A percentile compares a stretch with the other conserved stretches of the same genome.
These are phyloP conservation scores for Nesidiocoris tenuis DNA, from an alignment of 2,888 invertebrate genomes.

Conservation along the genomic window DNA sequence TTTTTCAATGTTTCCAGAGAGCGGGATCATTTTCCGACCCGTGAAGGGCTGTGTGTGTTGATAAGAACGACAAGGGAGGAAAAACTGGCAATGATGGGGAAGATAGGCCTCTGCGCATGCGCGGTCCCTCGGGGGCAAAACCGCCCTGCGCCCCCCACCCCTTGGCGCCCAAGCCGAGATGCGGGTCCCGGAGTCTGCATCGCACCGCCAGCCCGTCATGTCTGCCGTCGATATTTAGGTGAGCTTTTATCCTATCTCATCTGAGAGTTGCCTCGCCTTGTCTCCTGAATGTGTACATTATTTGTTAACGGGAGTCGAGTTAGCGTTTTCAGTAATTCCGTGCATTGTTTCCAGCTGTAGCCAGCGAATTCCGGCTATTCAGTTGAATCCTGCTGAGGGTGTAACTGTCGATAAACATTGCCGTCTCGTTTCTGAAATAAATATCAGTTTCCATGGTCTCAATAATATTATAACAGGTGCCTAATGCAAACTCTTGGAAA, in stretches of 20 bases:
- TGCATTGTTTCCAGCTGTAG: too few species aligned
- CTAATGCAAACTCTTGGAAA: too few species aligned
- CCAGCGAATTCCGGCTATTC: too few species aligned
- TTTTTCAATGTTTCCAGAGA: neutral
- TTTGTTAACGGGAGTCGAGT: too few species aligned
- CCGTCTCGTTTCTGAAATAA: too few species aligned
- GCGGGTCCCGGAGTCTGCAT: conserved; percentile 37
- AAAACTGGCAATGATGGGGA: neutral
- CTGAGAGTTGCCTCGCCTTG: neutral
- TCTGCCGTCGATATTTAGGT: conserved; percentile 27
- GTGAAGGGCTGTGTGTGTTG: neutral
- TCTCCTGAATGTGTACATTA: too few species aligned
- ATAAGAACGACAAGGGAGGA: neutral
- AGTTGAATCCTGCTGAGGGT: too few species aligned
- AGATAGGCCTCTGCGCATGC: neutral
- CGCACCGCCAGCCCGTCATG: conserved; percentile 19
- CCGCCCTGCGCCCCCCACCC: too few species aligned
- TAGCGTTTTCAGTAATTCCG: too few species aligned
- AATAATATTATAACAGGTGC: too few species aligned
- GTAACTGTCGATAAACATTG: too few species aligned
- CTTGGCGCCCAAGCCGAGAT: neutral
- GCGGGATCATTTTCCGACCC: neutral
- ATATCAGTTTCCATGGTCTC: too few species aligned
- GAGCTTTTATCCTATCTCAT: conserved; percentile 1
- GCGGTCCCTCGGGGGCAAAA: neutral